Evolutionary conservation across 2,888 invertebrate species (phyloP).

Genomic region (Mactromeris polynyma): DNA sequence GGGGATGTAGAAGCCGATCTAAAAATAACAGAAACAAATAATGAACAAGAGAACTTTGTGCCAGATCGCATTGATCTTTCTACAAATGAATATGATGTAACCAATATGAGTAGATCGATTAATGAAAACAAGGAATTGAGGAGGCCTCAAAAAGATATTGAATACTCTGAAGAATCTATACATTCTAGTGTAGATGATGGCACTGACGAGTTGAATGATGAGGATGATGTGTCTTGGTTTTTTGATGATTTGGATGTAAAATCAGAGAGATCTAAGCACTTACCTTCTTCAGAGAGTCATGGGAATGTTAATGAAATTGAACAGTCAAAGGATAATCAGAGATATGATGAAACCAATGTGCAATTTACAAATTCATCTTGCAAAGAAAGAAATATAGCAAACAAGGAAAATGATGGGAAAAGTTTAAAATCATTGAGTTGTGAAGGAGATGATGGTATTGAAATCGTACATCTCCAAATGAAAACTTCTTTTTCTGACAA

Average conservation of each 20-base stretch:
- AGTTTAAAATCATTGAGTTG: background rate
- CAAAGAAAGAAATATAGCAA: background rate
- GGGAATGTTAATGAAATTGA: background rate
- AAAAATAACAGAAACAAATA: background rate
- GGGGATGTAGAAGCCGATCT: background rate
- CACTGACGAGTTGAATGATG: background rate
- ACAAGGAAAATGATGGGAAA: background rate
- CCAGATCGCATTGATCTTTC: background rate
- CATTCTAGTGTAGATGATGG: background rate
- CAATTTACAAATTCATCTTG: background rate
- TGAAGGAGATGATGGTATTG: constrained; percentile 9
- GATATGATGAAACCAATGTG: background rate
- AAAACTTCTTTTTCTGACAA: background rate
- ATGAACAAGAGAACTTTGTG: background rate
- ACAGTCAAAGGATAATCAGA: background rate
- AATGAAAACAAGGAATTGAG: background rate
- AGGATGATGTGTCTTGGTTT: constrained; percentile 13
- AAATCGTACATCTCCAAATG: constrained; percentile 34
- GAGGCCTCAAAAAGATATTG: background rate
- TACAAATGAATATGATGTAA: background rate
- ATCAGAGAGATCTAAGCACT: background rate
- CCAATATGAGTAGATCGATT: background rate
- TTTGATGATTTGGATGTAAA: background rate
- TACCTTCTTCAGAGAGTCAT: background rate
- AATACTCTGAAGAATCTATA: background rate